phyloP scores from a whole-genome alignment of 2,113 vertebrate genomes.

The Chrysochloris asiatica region DNA sequence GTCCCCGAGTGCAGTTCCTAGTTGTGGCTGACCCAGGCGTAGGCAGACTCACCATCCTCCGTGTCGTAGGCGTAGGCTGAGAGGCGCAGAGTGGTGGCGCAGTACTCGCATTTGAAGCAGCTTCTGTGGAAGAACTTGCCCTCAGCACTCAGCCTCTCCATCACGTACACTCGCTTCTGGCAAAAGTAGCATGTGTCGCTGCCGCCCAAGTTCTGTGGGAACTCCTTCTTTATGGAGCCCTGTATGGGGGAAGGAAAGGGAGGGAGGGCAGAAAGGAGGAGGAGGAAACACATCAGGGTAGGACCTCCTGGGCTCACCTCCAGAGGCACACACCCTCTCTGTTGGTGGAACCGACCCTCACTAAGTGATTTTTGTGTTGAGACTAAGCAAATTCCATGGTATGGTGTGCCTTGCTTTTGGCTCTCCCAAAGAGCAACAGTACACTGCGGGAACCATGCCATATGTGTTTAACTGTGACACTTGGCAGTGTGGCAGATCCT shows the following conservation, averaged over 20 bases:
- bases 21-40: accelerated
- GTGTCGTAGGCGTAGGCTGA: slow-evolving; percentile 95
- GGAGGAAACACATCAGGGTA: background rate
- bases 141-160: slow-evolving; percentile 97
- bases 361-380: too few relatives aligned
- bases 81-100: slow-evolving; percentile 93
- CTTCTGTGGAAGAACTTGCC: slow-evolving; percentile 99
- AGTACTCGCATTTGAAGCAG: slow-evolving; percentile 99
- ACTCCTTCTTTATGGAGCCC: slow-evolving; percentile 96
- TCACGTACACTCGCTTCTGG: slow-evolving; percentile 95
- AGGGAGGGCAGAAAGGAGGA: too few relatives aligned
- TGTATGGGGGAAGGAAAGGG: slow-evolving; percentile 66
- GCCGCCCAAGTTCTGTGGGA: slow-evolving; percentile 96
- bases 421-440: background rate
- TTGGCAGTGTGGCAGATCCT: background rate
- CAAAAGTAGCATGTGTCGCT: slow-evolving; percentile 99
- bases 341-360: too few relatives aligned
- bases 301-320: accelerated
- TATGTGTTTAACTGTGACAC: too few relatives aligned
- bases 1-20: background rate
- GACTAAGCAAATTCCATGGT: accelerated
- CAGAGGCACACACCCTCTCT: background rate
- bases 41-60: slow-evolving; percentile 89
- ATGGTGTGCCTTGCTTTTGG: too few relatives aligned
- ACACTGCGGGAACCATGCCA: accelerated